Conservation (phyloP, 2,888 invertebrate genomes). For the Ennomos quercinarius region DNA sequence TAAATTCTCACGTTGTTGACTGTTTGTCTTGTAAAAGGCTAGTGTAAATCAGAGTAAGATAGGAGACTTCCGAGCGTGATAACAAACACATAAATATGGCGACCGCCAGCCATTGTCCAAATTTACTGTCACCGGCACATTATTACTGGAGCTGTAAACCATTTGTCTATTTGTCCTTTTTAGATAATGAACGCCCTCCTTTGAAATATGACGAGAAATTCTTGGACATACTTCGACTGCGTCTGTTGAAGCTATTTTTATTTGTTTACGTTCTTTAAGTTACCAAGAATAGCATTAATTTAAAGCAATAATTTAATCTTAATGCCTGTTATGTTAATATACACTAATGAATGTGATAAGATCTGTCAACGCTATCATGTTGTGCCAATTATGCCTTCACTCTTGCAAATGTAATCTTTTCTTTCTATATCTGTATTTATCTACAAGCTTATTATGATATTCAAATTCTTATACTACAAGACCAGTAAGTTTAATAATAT, state of each 20-base stretch:
- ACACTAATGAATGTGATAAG: slow-evolving; percentile 48
- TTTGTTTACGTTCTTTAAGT: not conserved
- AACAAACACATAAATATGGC: slow-evolving; percentile 79
- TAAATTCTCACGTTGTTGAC: slow-evolving; percentile 66
- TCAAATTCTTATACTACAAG: slow-evolving; percentile 28
- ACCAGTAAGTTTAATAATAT: slow-evolving; percentile 43
- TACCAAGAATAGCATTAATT: slow-evolving; percentile 18
- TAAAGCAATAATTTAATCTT: slow-evolving; percentile 37
- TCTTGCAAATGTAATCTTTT: slow-evolving; percentile 44
- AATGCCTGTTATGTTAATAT: slow-evolving; percentile 48
- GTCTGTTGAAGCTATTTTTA: not conserved
- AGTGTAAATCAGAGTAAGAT: slow-evolving; percentile 74
- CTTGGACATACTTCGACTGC: not conserved
- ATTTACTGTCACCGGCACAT: slow-evolving; percentile 69
- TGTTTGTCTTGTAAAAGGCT: slow-evolving; percentile 66
- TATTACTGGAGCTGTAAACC: slow-evolving; percentile 53
- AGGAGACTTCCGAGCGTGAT: slow-evolving; percentile 72
- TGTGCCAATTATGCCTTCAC: slow-evolving; percentile 43
- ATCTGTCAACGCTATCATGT: slow-evolving; percentile 45
- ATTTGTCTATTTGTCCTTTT: slow-evolving; percentile 37
- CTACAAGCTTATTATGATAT: slow-evolving; percentile 35
- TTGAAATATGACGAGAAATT: slow-evolving; percentile 22
- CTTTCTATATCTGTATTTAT: slow-evolving; percentile 45
- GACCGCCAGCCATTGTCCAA: slow-evolving; percentile 71
- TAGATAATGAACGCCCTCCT: slow-evolving; percentile 24